These are phyloP conservation scores for Hiodon tergisus DNA, from an alignment of 2,113 vertebrate genomes.

Conservation along the genomic window DNA sequence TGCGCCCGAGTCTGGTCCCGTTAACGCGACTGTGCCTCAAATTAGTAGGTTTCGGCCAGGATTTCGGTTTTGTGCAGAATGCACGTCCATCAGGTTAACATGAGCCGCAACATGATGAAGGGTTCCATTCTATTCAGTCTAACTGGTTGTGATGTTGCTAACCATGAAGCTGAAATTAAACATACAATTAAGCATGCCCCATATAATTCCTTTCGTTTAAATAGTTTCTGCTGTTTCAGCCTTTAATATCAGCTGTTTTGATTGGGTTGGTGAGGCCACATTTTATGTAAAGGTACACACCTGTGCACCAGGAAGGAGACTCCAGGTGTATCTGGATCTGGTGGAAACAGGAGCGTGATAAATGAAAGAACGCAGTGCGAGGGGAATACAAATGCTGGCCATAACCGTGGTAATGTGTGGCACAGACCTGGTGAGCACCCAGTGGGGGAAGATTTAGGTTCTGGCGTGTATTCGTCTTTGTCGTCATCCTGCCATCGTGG, in stretches of 20 bases:
- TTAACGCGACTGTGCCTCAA: background rate
- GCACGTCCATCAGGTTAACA: background rate
- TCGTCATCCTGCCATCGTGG: slow-evolving; percentile 5
- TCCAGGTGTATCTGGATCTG: background rate
- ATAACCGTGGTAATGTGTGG: slow-evolving; percentile 7
- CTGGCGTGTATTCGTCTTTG: slow-evolving; percentile 10
- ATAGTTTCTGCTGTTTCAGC: background rate
- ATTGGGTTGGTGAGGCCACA: slow-evolving; percentile 19
- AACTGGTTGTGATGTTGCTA: background rate
- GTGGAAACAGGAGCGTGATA: background rate
- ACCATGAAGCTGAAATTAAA: background rate
- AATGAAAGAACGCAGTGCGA: background rate
- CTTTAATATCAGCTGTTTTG: slow-evolving; percentile 29
- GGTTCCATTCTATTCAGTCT: background rate
- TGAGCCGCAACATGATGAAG: background rate
- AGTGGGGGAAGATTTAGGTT: slow-evolving; percentile 11
- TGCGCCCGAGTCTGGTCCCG: background rate
- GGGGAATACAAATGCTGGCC: slow-evolving; percentile 13
- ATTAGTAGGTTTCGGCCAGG: background rate
- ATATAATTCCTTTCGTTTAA: background rate
- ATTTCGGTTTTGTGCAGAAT: background rate
- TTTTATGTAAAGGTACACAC: too few species aligned
- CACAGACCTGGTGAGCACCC: slow-evolving; percentile 7
- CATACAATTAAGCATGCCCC: background rate
- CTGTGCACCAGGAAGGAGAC: background rate